Conservation (phyloP, 2,113 vertebrate genomes). For the Cranoglanis bouderius region DNA sequence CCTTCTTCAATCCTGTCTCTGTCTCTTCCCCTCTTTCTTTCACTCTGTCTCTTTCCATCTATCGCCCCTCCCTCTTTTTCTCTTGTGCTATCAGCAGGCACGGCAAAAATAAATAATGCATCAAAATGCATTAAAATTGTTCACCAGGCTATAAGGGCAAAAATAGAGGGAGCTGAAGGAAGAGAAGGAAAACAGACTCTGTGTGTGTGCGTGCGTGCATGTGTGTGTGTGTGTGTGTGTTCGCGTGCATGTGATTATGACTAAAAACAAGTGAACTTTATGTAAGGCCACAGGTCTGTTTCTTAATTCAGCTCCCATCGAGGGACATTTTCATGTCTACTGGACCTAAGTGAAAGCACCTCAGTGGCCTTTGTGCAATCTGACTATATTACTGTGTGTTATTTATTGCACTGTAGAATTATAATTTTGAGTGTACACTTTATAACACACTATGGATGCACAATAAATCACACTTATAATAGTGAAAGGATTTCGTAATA, state of each 20-base stretch:
- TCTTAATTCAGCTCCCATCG: not conserved
- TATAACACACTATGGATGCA: not conserved
- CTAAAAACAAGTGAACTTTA: conserved; percentile 60
- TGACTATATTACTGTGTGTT: not conserved
- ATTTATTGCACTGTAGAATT: not conserved
- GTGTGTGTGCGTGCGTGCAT: conserved; percentile 1
- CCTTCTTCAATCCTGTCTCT: conserved; percentile 37
- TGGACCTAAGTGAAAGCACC: conserved; percentile 25
- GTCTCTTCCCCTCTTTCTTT: conserved; percentile 50
- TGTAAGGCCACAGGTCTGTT: conserved; percentile 40
- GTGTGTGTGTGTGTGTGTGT: conserved; percentile 12
- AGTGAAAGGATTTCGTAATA: not conserved
- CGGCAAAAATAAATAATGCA: conserved; percentile 77
- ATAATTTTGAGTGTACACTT: not conserved
- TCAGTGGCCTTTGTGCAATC: conserved; percentile 19
- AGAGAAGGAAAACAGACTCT: not conserved
- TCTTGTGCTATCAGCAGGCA: conserved; percentile 71
- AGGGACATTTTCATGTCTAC: conserved; percentile 13
- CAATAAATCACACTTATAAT: not conserved
- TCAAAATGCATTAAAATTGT: conserved; percentile 75
- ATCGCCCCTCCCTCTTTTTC: conserved; percentile 48
- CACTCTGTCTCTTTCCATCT: conserved; percentile 24
- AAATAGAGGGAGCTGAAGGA: conserved; percentile 54
- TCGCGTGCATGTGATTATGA: conserved; percentile 22
- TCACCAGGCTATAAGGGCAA: conserved; percentile 69